A percentile compares a stretch with the other conserved stretches of the same genome.
These are phyloP conservation scores for Brachystomella parvula DNA, from an alignment of 1,140 invertebrate species.

Conservation along the genomic window DNA sequence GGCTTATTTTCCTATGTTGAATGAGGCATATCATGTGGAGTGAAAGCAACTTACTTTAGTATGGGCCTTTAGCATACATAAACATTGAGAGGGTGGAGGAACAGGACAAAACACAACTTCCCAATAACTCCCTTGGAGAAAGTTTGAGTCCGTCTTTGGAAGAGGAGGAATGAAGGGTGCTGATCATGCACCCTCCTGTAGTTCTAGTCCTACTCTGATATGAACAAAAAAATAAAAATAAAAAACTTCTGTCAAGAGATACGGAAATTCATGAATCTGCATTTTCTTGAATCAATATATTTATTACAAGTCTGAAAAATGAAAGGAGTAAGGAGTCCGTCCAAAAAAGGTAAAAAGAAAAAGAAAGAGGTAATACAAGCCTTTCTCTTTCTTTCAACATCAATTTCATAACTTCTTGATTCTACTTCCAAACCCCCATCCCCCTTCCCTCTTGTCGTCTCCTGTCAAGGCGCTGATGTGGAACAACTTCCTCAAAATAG, in stretches of 20 bases:
- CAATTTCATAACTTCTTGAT: too few species aligned
- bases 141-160: background rate
- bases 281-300: background rate
- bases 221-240: slow-evolving; percentile 6
- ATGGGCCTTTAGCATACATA: background rate
- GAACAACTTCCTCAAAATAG: background rate
- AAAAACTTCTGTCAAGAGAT: slow-evolving; percentile 1
- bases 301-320: slow-evolving; percentile 9
- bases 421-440: too few species aligned
- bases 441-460: too few species aligned
- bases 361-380: too few species aligned
- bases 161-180: too few species aligned
- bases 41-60: background rate
- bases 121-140: background rate
- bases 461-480: background rate
- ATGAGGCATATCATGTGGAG: too few species aligned
- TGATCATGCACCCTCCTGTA: too few species aligned
- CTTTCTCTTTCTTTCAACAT: too few species aligned
- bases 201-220: too few species aligned
- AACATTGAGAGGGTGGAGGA: background rate
- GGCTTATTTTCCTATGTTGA: too few species aligned
- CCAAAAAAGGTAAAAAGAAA: background rate
- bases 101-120: background rate
- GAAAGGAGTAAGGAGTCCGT: background rate
- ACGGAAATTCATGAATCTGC: background rate